These are phyloP conservation scores for Poeciliopsis paucimaculata DNA, from an alignment of 2,797 vertebrate genomes.

Conservation along the genomic window DNA sequence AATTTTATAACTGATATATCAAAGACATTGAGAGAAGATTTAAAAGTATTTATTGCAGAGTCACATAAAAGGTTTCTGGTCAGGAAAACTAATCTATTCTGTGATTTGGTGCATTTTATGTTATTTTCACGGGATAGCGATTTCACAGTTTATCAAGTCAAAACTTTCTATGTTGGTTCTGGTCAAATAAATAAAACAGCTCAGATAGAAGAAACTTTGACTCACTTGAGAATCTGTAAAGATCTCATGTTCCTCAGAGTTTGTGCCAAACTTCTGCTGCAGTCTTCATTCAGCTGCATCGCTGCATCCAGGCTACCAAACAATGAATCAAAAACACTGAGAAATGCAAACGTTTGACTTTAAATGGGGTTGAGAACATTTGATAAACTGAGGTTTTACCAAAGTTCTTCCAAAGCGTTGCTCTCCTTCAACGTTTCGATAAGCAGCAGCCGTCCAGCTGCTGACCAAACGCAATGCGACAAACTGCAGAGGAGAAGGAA, in stretches of 20 bases:
- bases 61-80: too few species aligned
- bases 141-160: not conserved
- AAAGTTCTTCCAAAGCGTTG: slow-evolving; percentile 64
- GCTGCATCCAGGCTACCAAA: slow-evolving; percentile 77
- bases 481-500: slow-evolving; percentile 63
- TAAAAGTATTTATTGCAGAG: too few species aligned
- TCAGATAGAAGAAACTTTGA: slow-evolving; percentile 20
- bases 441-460: slow-evolving; percentile 56
- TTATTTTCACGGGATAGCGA: not conserved
- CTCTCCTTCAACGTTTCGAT: slow-evolving; percentile 64
- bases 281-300: slow-evolving; percentile 69
- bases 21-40: not conserved
- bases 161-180: not conserved
- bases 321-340: slow-evolving; percentile 5
- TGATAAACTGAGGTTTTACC: slow-evolving; percentile 52
- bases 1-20: not conserved
- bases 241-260: slow-evolving; percentile 66
- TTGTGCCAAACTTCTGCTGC: slow-evolving; percentile 60
- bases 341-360: not conserved
- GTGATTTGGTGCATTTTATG: not conserved
- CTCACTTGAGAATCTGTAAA: slow-evolving; percentile 83
- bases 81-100: not conserved
- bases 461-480: slow-evolving; percentile 65
- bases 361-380: not conserved
- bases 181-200: not conserved